These are phyloP conservation scores for Varroa destructor DNA, from an alignment of 1,140 invertebrate genomes.

Conservation along the genomic window DNA sequence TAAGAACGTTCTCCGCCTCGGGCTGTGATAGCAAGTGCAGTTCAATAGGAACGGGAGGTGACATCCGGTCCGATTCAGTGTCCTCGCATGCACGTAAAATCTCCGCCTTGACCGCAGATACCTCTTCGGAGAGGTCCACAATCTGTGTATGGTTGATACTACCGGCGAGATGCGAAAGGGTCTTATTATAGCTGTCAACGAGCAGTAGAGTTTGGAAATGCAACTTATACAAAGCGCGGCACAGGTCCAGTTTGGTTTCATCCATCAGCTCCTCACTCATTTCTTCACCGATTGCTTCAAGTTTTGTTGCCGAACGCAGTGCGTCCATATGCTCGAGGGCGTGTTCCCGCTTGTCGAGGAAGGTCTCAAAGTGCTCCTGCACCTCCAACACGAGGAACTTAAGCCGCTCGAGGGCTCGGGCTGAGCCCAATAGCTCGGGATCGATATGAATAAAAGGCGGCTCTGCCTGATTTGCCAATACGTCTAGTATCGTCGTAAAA, in stretches of 20 bases:
- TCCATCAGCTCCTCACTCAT: conserved; percentile 45
- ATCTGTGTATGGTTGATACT: conserved; percentile 42
- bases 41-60: conserved; percentile 42
- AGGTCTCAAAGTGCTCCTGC: conserved; percentile 86
- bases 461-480: conserved; percentile 35
- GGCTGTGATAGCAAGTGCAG: conserved; percentile 41
- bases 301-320: conserved; percentile 57
- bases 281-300: conserved; percentile 54
- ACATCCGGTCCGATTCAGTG: conserved; percentile 41
- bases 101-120: conserved; percentile 39
- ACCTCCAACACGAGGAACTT: conserved; percentile 81
- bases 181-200: conserved; percentile 79
- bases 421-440: conserved; percentile 43
- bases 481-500: conserved; percentile 36
- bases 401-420: conserved; percentile 54
- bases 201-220: conserved; percentile 82
- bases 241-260: conserved; percentile 55
- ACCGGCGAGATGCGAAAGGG: conserved; percentile 53
- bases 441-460: conserved; percentile 37
- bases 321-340: conserved; percentile 64
- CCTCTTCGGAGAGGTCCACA: conserved; percentile 40
- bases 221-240: conserved; percentile 71
- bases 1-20: conserved; percentile 46
- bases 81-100: conserved; percentile 39
- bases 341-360: conserved; percentile 77